These are phyloP conservation scores for Catagonus wagneri DNA, from an alignment of 2,113 vertebrate species.

Conservation along the genomic window DNA sequence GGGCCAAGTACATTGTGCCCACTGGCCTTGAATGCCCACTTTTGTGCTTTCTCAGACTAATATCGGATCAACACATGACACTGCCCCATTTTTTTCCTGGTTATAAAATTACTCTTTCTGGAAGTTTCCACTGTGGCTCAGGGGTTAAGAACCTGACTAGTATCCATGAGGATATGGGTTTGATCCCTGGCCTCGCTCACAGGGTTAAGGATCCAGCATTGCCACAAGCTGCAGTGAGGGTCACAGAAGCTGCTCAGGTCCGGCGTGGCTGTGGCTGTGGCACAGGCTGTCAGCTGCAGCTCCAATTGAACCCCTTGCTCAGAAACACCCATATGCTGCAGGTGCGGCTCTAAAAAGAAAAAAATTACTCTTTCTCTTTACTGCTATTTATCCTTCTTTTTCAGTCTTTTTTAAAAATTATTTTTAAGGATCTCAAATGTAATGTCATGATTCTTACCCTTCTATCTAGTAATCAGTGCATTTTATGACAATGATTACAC, in stretches of 20 bases:
- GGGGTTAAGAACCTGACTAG: too few relatives aligned
- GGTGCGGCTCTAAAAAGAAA: too few relatives aligned
- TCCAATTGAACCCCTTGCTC: too few relatives aligned
- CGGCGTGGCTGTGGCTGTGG: too few relatives aligned
- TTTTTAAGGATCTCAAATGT: neutral
- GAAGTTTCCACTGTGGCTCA: too few relatives aligned
- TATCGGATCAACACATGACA: neutral
- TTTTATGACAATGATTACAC: neutral
- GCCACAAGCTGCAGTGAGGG: too few relatives aligned
- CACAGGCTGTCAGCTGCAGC: too few relatives aligned
- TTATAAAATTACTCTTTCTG: neutral
- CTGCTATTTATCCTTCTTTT: neutral
- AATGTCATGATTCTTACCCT: neutral
- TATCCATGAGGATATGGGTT: too few relatives aligned
- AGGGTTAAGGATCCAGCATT: too few relatives aligned
- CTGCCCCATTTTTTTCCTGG: neutral
- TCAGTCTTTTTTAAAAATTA: neutral
- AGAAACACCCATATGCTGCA: too few relatives aligned
- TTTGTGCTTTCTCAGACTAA: neutral
- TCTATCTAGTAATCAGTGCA: neutral
- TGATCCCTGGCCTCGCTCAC: too few relatives aligned
- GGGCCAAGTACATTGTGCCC: neutral
- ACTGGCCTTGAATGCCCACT: neutral
- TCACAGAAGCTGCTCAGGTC: too few relatives aligned
- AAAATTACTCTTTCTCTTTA: neutral